These are phyloP conservation scores for Corydoras maculifer DNA, from an alignment of 2,113 vertebrate species.

Conservation along the genomic window DNA sequence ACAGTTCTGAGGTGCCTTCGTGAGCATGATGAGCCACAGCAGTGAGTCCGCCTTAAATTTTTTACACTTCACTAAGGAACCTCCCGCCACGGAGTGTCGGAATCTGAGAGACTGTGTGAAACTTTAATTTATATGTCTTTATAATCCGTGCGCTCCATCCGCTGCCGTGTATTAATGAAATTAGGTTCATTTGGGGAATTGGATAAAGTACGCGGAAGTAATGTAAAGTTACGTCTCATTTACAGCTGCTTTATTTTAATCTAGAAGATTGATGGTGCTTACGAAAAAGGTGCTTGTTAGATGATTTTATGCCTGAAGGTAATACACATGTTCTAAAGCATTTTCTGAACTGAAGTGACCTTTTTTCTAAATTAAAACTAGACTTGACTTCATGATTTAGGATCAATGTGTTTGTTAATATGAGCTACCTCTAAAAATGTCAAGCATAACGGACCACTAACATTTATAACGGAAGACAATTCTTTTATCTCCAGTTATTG, in stretches of 20 bases:
- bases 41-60: neutral
- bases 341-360: neutral
- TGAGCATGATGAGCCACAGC: conserved; percentile 23
- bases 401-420: conserved; percentile 2
- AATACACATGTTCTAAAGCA: neutral
- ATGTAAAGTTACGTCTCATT: too few species aligned
- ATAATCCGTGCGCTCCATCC: conserved; percentile 10
- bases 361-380: neutral
- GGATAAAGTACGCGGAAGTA: neutral
- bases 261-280: too few species aligned
- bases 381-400: neutral
- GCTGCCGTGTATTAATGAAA: conserved; percentile 18
- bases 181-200: conserved; percentile 5
- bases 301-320: neutral
- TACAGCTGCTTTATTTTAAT: neutral
- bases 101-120: conserved; percentile 26
- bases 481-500: conserved; percentile 10
- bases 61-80: conserved; percentile 28
- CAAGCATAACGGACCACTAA: conserved; percentile 4
- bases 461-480: conserved; percentile 6
- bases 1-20: conserved; percentile 23
- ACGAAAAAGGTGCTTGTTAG: conserved; percentile 8
- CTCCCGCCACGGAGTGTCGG: conserved; percentile 24
- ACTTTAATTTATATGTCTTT: conserved; percentile 34
- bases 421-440: conserved; percentile 28